Evolutionary conservation across 1,140 invertebrate genomes (phyloP).

Genomic region (Drosophila pandora): DNA sequence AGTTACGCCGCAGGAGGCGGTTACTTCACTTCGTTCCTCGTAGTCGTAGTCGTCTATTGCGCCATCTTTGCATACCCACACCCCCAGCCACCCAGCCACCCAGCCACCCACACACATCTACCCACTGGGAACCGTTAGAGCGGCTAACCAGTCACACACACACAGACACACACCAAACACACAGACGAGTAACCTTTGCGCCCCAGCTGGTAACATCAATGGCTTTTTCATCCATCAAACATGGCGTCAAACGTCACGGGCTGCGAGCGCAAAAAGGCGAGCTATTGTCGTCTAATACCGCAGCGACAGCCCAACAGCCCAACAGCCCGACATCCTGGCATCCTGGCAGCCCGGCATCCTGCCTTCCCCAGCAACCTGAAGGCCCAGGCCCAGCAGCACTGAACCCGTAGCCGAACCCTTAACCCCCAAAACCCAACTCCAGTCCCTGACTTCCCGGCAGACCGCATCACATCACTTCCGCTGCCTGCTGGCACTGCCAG

Average conservation of each 20-base stretch:
- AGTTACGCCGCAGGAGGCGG: conserved; percentile 76
- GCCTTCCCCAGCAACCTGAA: conserved; percentile 19
- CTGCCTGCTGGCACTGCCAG: conserved; percentile 43
- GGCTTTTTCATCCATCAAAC: conserved; percentile 83
- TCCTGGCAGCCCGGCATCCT: conserved; percentile 6
- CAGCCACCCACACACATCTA: not conserved
- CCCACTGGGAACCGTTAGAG: conserved; percentile 13
- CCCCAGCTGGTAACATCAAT: conserved; percentile 81
- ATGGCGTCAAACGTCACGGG: conserved; percentile 82
- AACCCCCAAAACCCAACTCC: conserved; percentile 18
- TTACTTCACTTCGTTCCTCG: conserved; percentile 51
- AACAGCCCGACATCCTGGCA: conserved; percentile 16
- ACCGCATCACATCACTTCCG: conserved; percentile 81
- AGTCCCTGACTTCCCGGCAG: conserved; percentile 33
- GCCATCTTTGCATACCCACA: conserved; percentile 74
- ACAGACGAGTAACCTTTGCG: conserved; percentile 64
- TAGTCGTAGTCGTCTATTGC: conserved; percentile 61
- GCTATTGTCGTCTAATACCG: conserved; percentile 82
- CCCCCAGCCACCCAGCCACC: no score
- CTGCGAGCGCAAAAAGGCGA: conserved; percentile 74
- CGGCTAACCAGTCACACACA: conserved; percentile 32
- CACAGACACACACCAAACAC: conserved; percentile 9
- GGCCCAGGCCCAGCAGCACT: conserved; percentile 3
- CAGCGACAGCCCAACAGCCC: conserved; percentile 54
- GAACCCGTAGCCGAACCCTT: not conserved